Percentiles rank a stretch among this genome's conserved stretches.
phyloP scores from a whole-genome alignment of 2,888 invertebrate species.

The Marronus borbonicus region DNA sequence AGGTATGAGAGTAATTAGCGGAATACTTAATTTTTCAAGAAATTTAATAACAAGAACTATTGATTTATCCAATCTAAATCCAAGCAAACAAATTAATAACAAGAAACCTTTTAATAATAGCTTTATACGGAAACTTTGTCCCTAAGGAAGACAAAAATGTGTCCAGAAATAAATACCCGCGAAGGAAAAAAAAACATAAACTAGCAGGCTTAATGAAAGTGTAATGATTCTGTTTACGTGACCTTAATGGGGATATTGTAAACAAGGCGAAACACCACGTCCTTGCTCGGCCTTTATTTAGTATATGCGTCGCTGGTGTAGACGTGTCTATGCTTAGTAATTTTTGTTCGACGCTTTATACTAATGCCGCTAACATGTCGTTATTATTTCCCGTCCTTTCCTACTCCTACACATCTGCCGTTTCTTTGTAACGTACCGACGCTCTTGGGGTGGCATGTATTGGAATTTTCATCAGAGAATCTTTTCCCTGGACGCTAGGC shows the following conservation, averaged over 20 bases:
- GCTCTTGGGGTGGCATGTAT: slow-evolving; percentile 22
- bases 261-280: not conserved
- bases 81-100: too few relatives aligned
- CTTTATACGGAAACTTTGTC: too few relatives aligned
- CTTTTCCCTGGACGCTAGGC: slow-evolving; percentile 39
- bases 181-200: not conserved
- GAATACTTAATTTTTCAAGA: too few relatives aligned
- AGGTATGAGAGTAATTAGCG: too few relatives aligned
- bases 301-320: not conserved
- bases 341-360: slow-evolving; percentile 22
- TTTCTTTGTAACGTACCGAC: slow-evolving; percentile 14
- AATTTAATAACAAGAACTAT: too few relatives aligned
- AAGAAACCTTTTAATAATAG: too few relatives aligned
- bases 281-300: not conserved
- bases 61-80: too few relatives aligned
- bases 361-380: slow-evolving; percentile 41
- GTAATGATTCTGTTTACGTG: not conserved
- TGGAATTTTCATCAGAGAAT: slow-evolving; percentile 45
- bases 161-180: not conserved
- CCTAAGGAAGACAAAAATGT: too few relatives aligned
- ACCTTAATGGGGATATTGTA: slow-evolving; percentile 35
- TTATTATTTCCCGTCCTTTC: slow-evolving; percentile 27
- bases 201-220: slow-evolving; percentile 14
- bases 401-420: not conserved
- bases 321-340: slow-evolving; percentile 31